These are phyloP conservation scores for Carassius gibelio DNA, from an alignment of 2,113 vertebrate genomes.

Conservation along the genomic window DNA sequence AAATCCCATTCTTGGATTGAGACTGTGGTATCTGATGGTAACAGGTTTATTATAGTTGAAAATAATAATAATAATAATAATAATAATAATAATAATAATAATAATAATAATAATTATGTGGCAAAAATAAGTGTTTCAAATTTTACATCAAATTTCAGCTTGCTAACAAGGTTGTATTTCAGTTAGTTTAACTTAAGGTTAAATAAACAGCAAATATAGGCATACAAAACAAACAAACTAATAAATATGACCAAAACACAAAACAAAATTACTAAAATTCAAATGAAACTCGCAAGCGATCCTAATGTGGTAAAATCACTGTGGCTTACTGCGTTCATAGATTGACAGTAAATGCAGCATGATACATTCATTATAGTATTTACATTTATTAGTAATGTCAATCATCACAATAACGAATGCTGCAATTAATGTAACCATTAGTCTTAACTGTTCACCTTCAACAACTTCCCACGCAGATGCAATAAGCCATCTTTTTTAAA, in stretches of 20 bases:
- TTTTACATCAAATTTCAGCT: not conserved
- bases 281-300: not conserved
- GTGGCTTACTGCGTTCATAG: not conserved
- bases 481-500: not conserved
- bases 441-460: not conserved
- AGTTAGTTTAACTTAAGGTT: not conserved
- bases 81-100: no score
- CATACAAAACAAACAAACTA: no score
- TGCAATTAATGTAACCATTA: not conserved
- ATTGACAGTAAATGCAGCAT: not conserved
- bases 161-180: not conserved
- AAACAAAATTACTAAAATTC: not conserved
- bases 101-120: no score
- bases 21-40: no score
- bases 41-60: no score
- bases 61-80: no score
- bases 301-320: not conserved
- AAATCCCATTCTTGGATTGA: not conserved
- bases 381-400: not conserved
- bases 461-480: not conserved
- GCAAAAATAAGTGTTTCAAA: no score
- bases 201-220: not conserved
- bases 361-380: not conserved
- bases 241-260: not conserved
- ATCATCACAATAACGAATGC: not conserved